phyloP scores from a whole-genome alignment of 1,140 invertebrate species.

The Sarcophaga bullata region DNA sequence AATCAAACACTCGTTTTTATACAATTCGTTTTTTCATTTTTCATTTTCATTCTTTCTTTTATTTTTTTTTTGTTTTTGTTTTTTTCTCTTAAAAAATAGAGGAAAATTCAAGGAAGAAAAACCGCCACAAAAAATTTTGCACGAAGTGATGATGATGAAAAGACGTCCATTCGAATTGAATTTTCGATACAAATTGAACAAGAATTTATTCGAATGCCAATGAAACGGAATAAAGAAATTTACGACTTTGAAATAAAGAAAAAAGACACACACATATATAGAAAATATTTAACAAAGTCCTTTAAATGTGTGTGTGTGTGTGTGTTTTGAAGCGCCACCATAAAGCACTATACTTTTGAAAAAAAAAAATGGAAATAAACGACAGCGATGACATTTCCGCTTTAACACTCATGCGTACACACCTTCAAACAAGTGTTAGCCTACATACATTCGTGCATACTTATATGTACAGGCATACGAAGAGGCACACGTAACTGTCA shows the following conservation, averaged over 20 bases:
- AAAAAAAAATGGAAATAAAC: not conserved
- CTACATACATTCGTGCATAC: too few relatives aligned
- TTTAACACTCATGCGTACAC: not conserved
- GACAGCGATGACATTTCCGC: not conserved
- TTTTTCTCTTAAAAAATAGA: not conserved
- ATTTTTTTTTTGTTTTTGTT: not conserved
- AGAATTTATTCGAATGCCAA: not conserved
- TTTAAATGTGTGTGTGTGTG: not conserved
- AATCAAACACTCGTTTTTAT: not conserved
- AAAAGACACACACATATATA: not conserved
- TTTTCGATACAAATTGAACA: not conserved
- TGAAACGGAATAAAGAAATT: not conserved
- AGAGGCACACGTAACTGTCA: not conserved
- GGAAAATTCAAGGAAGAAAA: not conserved
- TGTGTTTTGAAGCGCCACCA: not conserved
- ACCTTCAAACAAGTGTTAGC: not conserved
- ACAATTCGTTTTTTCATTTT: too few relatives aligned
- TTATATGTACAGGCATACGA: too few relatives aligned
- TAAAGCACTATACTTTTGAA: not conserved
- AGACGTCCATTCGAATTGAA: not conserved
- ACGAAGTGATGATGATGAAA: not conserved
- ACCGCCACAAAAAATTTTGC: not conserved
- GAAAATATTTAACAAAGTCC: not conserved
- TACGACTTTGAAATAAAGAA: constrained; percentile 5
- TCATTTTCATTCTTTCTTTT: too few relatives aligned